Conservation (phyloP, 1,140 invertebrate species). For the Thaumetopoea pityocampa region DNA sequence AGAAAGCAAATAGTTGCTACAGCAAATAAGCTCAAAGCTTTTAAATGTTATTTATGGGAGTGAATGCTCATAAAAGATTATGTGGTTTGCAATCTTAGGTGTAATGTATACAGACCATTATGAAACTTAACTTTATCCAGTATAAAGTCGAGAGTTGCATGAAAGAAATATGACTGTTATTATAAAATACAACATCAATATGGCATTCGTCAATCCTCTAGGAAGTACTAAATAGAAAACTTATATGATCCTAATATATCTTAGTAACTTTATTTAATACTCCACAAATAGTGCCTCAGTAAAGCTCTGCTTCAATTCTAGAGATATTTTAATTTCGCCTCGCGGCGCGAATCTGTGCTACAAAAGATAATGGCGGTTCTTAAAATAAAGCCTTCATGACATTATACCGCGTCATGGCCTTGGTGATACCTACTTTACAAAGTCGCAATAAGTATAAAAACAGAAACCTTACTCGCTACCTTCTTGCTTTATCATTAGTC, state of each 20-base stretch:
- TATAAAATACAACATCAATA: constrained; percentile 3
- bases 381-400: constrained; percentile 48
- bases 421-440: constrained; percentile 8
- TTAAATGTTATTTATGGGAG: constrained; percentile 3
- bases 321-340: constrained; percentile 44
- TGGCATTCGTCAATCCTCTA: constrained; percentile 7
- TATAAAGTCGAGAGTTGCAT: constrained; percentile 10
- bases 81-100: constrained; percentile 1
- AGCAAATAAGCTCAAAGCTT: no score
- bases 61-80: not conserved
- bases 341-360: constrained; percentile 30
- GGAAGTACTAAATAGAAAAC: constrained; percentile 17
- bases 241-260: constrained; percentile 17
- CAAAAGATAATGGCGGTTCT: constrained; percentile 45
- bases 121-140: constrained; percentile 10
- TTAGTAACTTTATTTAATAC: constrained; percentile 20
- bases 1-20: no score
- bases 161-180: constrained; percentile 8
- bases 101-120: not conserved
- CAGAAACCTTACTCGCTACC: no score
- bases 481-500: no score
- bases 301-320: constrained; percentile 23
- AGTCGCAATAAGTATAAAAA: not conserved
- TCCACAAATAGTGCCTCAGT: constrained; percentile 19
- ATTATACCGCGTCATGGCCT: constrained; percentile 41